Base-by-base conservation (phyloP, 2,113 vertebrate species). In the Sapayoa aenigma region DNA sequence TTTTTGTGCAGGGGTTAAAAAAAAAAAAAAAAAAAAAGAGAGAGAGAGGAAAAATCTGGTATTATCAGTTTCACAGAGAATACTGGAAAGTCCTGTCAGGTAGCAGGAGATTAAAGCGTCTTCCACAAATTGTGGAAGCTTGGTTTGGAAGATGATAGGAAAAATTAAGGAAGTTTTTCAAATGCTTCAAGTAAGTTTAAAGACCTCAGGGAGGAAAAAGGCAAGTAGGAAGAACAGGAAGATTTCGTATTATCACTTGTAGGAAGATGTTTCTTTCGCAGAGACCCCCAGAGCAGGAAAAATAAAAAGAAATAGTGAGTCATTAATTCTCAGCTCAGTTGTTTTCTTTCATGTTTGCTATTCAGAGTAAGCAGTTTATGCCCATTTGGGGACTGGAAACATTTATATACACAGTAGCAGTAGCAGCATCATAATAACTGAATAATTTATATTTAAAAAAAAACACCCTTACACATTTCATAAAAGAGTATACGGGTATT, bases 311-410 rank as follows among this genome's bases (percentile, higher is more conserved):
- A 95, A 90, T 65, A 62, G 68, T 92, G 90, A 93, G 59, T 93
- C 92, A 92, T 90, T 91, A 84, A 77, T 90, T 93, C 86, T 95
- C 76, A 81, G 83, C 19, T 96, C 68, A 49, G 92, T 91, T 86
- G 83, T 94, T 96, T 93, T 92, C 82, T 76, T 94, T 93, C 59
- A 78, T 94, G 80, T 81, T 95, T 95, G 58, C 85, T 92, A 75
- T 96, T 94, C 85, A 92, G 31, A 88, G 79, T 80, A 96, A 95
- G 90, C 55, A 83, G 78, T 91, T 94, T 92, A 90, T 84, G 73
- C 35, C 86, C 85, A 90, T 95, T 95, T 68, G 90, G 94, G 88
- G 94, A 89, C 86, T 90, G 73, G 41, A 96, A 96, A 60, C 5
- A 18, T 95, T 96, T 91, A 80, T 67, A 86, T 52, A 83, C 24